Conservation (phyloP, 2,888 invertebrate genomes). For the Hermodice carunculata region DNA sequence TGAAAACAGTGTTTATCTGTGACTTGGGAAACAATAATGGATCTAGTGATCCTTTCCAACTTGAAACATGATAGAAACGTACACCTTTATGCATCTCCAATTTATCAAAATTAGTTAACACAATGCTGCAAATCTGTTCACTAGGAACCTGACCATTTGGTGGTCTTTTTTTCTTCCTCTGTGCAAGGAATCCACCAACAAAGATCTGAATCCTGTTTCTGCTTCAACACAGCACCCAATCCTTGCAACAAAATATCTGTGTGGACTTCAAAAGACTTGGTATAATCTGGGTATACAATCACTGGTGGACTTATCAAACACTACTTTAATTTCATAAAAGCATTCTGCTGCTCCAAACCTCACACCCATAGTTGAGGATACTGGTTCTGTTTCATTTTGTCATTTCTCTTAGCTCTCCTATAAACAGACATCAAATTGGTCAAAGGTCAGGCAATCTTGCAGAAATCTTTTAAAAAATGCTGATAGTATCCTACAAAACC, state of each 20-base stretch:
- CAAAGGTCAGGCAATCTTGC: constrained; percentile 14
- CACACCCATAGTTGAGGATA: too few relatives aligned
- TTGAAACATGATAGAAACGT: too few relatives aligned
- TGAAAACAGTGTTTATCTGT: too few relatives aligned
- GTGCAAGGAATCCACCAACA: too few relatives aligned
- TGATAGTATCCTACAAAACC: constrained; percentile 9
- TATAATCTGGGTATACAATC: constrained; percentile 26
- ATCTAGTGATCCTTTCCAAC: too few relatives aligned
- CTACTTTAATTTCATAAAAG: constrained; percentile 16
- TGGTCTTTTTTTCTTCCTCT: too few relatives aligned
- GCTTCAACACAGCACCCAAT: constrained; percentile 32
- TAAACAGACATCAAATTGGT: constrained; percentile 1
- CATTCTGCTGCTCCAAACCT: constrained; percentile 14
- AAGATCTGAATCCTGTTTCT: too few relatives aligned
- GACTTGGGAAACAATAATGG: too few relatives aligned
- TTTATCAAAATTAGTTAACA: too few relatives aligned
- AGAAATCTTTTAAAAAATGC: constrained; percentile 11
- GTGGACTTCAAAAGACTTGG: constrained; percentile 27
- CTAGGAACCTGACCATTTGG: too few relatives aligned
- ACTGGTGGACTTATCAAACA: constrained; percentile 20
- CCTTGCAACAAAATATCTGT: constrained; percentile 26
- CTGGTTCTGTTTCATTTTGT: neutral
- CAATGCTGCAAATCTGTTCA: too few relatives aligned
- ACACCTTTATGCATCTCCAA: too few relatives aligned
- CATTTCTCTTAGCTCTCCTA: neutral